Evolutionary conservation across 2,888 invertebrate genomes (phyloP).

Genomic region (Pachymerium ferrugineum): DNA sequence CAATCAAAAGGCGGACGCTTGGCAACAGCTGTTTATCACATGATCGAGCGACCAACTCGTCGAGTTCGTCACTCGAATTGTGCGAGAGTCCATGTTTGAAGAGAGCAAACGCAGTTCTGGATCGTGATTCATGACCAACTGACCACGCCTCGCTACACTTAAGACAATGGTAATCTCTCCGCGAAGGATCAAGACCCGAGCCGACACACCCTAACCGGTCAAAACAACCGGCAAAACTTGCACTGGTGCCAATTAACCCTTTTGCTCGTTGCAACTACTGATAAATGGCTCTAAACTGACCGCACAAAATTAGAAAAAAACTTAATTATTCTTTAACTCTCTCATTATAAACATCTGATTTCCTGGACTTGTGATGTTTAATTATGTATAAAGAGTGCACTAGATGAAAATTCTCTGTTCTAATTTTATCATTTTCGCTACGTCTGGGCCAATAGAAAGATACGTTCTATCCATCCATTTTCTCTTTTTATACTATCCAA

Average conservation of each 20-base stretch:
- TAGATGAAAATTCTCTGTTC: too few relatives aligned
- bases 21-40: constrained; percentile 18
- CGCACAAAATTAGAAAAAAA: neutral
- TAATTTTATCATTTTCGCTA: too few relatives aligned
- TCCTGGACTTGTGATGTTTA: too few relatives aligned
- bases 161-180: constrained; percentile 15
- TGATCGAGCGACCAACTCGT: constrained; percentile 7
- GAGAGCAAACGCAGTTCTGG: neutral
- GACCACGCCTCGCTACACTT: constrained; percentile 21
- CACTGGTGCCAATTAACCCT: neutral
- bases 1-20: constrained; percentile 18
- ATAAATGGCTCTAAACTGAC: neutral
- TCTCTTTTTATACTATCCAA: too few relatives aligned
- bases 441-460: too few relatives aligned
- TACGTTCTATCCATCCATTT: too few relatives aligned
- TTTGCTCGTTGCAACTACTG: neutral
- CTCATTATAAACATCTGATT: too few relatives aligned
- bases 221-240: neutral
- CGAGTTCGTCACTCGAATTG: constrained; percentile 9
- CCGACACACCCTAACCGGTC: neutral
- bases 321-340: too few relatives aligned
- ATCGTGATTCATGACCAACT: neutral
- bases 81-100: constrained; percentile 1
- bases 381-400: too few relatives aligned
- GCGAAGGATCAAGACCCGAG: constrained; percentile 6